Conservation (phyloP, 2,797 vertebrate species). For the Knipowitschia caucasica region DNA sequence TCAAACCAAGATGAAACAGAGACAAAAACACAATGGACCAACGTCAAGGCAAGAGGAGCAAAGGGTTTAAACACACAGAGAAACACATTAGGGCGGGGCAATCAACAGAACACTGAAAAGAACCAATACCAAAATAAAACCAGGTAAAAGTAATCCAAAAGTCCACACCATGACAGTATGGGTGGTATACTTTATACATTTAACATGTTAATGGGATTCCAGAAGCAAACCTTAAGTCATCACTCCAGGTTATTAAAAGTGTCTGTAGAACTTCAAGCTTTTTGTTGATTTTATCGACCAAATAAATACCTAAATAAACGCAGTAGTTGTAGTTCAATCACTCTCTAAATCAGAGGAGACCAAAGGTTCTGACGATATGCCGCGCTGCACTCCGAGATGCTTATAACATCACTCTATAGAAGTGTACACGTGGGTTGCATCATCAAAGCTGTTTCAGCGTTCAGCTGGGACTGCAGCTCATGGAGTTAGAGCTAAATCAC, state of each 20-base stretch:
- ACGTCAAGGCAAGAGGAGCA: too few relatives aligned
- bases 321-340: neutral
- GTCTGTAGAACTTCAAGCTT: neutral
- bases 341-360: neutral
- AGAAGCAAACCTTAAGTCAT: neutral
- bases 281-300: neutral
- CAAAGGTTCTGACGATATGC: neutral
- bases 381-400: slow-evolving; percentile 2
- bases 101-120: too few relatives aligned
- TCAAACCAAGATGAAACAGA: too few relatives aligned
- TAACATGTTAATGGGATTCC: neutral
- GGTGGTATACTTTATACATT: neutral
- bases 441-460: slow-evolving; percentile 69
- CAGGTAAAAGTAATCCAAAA: too few relatives aligned
- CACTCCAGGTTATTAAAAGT: too few relatives aligned
- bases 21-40: too few relatives aligned
- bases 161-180: too few relatives aligned
- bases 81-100: too few relatives aligned
- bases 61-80: too few relatives aligned
- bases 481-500: slow-evolving; percentile 33
- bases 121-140: too few relatives aligned
- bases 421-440: slow-evolving; percentile 60
- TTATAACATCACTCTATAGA: slow-evolving; percentile 21
- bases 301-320: neutral
- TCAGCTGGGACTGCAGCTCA: slow-evolving; percentile 39